Conservation (phyloP, 2,113 vertebrate genomes). For the Nothobranchius furzeri region DNA sequence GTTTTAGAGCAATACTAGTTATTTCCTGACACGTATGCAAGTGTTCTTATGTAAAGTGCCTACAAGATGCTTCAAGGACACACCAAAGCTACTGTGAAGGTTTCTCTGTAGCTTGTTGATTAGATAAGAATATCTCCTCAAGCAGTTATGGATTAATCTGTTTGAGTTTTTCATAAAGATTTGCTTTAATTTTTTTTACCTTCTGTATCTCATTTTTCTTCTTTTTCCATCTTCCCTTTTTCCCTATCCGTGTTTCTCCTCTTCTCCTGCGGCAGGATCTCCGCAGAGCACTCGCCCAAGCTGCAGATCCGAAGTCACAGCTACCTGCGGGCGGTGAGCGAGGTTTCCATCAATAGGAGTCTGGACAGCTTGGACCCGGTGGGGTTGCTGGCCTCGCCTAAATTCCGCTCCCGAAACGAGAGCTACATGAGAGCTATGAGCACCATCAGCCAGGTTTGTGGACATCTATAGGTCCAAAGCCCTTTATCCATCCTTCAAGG, state of each 20-base stretch:
- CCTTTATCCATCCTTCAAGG: constrained; percentile 1
- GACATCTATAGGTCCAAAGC: constrained; percentile 17
- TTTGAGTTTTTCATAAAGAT: constrained; percentile 40
- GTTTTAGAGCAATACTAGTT: constrained; percentile 16
- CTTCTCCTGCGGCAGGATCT: constrained; percentile 82
- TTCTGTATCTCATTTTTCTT: neutral
- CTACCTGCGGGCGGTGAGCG: constrained; percentile 96
- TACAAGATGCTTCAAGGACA: constrained; percentile 60
- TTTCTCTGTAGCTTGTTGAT: constrained; percentile 51
- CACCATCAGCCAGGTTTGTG: constrained; percentile 96
- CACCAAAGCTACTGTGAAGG: constrained; percentile 37
- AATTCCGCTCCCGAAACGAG: constrained; percentile 98
- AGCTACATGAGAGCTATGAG: constrained; percentile 99
- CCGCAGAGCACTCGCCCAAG: constrained; percentile 96
- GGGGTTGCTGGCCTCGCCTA: constrained; percentile 91
- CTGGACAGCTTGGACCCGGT: constrained; percentile 96
- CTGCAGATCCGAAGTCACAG: constrained; percentile 99
- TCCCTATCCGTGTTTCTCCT: neutral
- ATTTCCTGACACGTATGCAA: constrained; percentile 6
- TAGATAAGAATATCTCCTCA: constrained; percentile 57
- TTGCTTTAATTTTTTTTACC: neutral
- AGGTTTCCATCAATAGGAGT: constrained; percentile 98
- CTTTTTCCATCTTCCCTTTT: neutral
- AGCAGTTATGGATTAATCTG: constrained; percentile 55
- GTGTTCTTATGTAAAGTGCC: constrained; percentile 34